These are phyloP conservation scores for Dipodomys ordii DNA, from an alignment of 2,113 vertebrate species.

Conservation along the genomic window DNA sequence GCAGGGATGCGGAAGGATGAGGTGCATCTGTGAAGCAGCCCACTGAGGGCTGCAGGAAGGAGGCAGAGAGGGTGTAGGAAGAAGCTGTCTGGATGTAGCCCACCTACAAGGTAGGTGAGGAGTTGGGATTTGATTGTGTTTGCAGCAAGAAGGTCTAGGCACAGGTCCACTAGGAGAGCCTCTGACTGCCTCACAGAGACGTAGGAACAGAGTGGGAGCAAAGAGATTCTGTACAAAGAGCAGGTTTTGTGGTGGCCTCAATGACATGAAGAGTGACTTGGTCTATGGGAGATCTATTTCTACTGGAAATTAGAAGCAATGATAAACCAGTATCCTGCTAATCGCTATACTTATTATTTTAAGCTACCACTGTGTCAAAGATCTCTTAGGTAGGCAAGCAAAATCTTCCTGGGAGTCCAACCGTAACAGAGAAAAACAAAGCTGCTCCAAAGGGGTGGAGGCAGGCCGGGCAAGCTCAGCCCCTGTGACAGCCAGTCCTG, in stretches of 20 bases:
- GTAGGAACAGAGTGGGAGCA: background rate
- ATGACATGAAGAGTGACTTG: background rate
- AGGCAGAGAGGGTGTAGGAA: background rate
- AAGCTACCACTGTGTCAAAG: background rate
- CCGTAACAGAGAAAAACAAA: background rate
- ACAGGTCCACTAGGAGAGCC: background rate
- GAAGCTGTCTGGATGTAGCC: background rate
- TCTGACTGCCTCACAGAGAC: background rate
- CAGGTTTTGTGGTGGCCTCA: background rate
- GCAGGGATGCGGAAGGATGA: background rate
- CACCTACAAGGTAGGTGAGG: background rate
- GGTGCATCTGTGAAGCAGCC: rapidly evolving
- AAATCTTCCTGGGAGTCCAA: background rate
- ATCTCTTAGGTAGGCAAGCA: background rate
- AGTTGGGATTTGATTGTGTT: background rate
- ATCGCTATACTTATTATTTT: background rate
- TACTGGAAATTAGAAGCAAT: background rate
- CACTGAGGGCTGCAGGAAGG: background rate
- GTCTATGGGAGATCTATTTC: background rate
- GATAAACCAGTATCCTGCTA: background rate
- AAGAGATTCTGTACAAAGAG: background rate
- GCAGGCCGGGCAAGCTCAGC: rapidly evolving
- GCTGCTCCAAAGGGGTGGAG: background rate
- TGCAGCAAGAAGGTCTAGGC: too few species aligned
- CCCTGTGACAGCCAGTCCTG: background rate